A percentile compares a stretch with the other conserved stretches of the same genome.
Conservation (phyloP, 1,140 invertebrate genomes). For the Bombus polaris region DNA sequence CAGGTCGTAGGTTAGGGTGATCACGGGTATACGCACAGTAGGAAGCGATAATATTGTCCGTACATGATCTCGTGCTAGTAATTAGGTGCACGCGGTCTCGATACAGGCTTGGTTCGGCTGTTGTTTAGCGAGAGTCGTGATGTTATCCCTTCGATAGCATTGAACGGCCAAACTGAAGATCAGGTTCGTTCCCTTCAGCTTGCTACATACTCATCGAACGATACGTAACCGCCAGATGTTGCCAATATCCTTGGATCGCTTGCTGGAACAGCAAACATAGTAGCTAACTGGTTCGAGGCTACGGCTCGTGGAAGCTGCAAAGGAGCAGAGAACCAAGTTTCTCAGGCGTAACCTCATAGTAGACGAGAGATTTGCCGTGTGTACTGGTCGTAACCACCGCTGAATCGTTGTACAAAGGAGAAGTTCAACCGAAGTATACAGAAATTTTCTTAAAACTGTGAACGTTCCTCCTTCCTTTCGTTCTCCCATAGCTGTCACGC, state of each 20-base stretch:
- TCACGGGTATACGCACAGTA: background rate
- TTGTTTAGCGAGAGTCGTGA: constrained; percentile 23
- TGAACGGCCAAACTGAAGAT: constrained; percentile 26
- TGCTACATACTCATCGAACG: constrained; percentile 27
- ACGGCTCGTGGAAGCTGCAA: constrained; percentile 48
- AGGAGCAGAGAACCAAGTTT: constrained; percentile 63
- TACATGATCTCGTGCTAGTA: constrained; percentile 16
- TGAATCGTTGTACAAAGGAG: constrained; percentile 56
- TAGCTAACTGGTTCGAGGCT: constrained; percentile 56
- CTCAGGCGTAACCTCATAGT: constrained; percentile 56
- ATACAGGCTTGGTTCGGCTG: background rate
- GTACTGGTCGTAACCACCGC: constrained; percentile 49
- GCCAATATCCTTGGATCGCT: constrained; percentile 70
- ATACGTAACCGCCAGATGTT: constrained; percentile 68
- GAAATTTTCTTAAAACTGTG: constrained; percentile 31
- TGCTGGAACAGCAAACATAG: constrained; percentile 67
- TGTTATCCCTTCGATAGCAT: constrained; percentile 35
- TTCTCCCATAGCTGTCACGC: no score
- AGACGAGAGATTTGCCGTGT: constrained; percentile 60
- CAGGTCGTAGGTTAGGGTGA: background rate
- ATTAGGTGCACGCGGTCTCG: constrained; percentile 7
- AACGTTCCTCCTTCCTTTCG: no score
- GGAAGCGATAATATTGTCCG: constrained; percentile 1
- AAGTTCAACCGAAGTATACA: constrained; percentile 33
- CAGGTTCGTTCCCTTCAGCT: constrained; percentile 31